Percentiles rank a stretch among this genome's conserved stretches.
phyloP scores from a whole-genome alignment of 2,888 invertebrate genomes.

The Pollenia angustigena region DNA sequence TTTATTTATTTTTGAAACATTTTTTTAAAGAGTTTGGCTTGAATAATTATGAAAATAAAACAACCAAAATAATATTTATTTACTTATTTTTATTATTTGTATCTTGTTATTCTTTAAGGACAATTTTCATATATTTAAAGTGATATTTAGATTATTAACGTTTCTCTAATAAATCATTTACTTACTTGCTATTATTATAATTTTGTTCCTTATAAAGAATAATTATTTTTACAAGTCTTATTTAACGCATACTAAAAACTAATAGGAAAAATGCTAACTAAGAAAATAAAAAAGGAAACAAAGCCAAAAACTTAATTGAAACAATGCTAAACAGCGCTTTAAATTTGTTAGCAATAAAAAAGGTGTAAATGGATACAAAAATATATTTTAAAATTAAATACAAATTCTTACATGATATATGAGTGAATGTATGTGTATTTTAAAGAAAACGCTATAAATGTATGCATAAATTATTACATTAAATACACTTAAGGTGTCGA shows the following conservation, averaged over 20 bases:
- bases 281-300: conserved; percentile 22
- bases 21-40: too few relatives aligned
- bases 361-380: conserved; percentile 7
- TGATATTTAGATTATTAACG: conserved; percentile 23
- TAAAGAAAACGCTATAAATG: conserved; percentile 52
- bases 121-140: conserved; percentile 45
- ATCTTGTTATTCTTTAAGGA: conserved; percentile 56
- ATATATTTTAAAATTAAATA: conserved; percentile 27
- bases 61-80: conserved; percentile 2
- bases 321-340: conserved; percentile 37
- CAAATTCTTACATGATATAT: conserved; percentile 31
- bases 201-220: conserved; percentile 27
- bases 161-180: conserved; percentile 48
- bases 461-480: conserved; percentile 50
- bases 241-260: conserved; percentile 58
- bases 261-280: conserved; percentile 62
- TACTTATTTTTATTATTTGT: conserved; percentile 37
- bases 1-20: too few relatives aligned
- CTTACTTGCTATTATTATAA: conserved; percentile 43
- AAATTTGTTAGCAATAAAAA: conserved; percentile 30
- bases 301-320: conserved; percentile 7
- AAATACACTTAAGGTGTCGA: conserved; percentile 61
- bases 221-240: conserved; percentile 56
- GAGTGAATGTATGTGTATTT: background rate
- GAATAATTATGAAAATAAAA: background rate